These are phyloP conservation scores for Temnothorax unifasciatus DNA, from an alignment of 2,888 invertebrate genomes.

Conservation along the genomic window DNA sequence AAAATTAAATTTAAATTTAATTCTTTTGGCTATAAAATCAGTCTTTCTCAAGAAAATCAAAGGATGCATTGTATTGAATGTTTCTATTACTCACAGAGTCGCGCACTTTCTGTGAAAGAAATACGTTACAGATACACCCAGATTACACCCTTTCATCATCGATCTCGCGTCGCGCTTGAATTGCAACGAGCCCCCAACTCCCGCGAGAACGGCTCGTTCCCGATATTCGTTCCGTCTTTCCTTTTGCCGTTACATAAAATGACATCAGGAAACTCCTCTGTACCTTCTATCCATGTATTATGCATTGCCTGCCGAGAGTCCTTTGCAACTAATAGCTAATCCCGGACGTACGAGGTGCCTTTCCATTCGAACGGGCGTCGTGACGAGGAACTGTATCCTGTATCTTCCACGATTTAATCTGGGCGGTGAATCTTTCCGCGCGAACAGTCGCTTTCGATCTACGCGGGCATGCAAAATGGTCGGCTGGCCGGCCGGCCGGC, in stretches of 20 bases:
- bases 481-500: conserved; percentile 24
- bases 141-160: not conserved
- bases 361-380: conserved; percentile 66
- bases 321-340: conserved; percentile 65
- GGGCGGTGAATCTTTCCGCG: conserved; percentile 71
- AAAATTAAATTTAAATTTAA: too few relatives aligned
- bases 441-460: conserved; percentile 74
- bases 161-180: conserved; percentile 17
- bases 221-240: conserved; percentile 14
- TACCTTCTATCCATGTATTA: conserved; percentile 61
- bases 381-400: conserved; percentile 74
- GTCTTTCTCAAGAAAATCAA: not conserved
- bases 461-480: conserved; percentile 67
- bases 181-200: conserved; percentile 15
- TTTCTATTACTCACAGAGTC: not conserved
- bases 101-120: not conserved
- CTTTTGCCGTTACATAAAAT: conserved; percentile 41
- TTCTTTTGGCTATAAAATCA: not conserved
- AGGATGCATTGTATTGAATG: not conserved
- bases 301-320: conserved; percentile 54
- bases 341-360: conserved; percentile 58
- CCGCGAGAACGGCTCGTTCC: conserved; percentile 23
- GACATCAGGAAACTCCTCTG: conserved; percentile 42
- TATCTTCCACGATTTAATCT: conserved; percentile 74
- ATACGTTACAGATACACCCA: not conserved